Percentiles rank a stretch among this genome's conserved stretches.
Evolutionary conservation across 2,113 vertebrate genomes (phyloP).

Genomic region (Grammomys surdaster): DNA sequence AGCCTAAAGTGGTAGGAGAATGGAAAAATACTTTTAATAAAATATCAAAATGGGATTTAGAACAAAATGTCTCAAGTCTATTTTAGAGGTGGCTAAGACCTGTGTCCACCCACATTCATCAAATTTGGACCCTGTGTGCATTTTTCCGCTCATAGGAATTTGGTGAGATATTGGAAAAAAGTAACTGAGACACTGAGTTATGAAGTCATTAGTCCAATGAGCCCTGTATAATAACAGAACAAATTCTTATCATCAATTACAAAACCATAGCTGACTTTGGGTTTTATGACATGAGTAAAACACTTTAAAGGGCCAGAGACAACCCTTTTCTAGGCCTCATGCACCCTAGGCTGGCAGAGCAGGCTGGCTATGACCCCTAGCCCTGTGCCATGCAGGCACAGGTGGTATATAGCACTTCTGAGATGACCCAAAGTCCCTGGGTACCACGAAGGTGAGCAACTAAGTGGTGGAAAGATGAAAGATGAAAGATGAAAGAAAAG

Average conservation of each 20-base stretch:
- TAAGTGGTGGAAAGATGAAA: background rate
- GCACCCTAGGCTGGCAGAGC: background rate
- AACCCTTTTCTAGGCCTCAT: background rate
- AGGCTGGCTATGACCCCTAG: background rate
- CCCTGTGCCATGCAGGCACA: background rate
- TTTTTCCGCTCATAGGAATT: conserved; percentile 35
- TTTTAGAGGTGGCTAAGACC: conserved; percentile 17
- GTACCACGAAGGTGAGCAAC: background rate
- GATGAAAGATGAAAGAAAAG: background rate
- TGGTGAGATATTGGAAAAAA: background rate
- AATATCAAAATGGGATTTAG: conserved; percentile 38
- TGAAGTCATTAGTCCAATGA: conserved; percentile 42
- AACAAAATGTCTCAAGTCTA: conserved; percentile 35
- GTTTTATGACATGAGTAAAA: background rate
- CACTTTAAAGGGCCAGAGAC: background rate
- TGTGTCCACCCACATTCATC: background rate
- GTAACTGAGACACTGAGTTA: conserved; percentile 15
- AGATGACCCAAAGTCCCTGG: background rate
- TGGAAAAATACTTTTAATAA: conserved; percentile 56
- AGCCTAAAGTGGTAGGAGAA: conserved; percentile 29
- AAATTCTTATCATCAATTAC: conserved; percentile 58
- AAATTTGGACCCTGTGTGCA: conserved; percentile 19
- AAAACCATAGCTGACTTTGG: background rate
- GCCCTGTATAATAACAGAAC: conserved; percentile 6
- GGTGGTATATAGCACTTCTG: background rate